These are phyloP conservation scores for Mellivora capensis DNA, from an alignment of 2,113 vertebrate genomes.

Conservation along the genomic window DNA sequence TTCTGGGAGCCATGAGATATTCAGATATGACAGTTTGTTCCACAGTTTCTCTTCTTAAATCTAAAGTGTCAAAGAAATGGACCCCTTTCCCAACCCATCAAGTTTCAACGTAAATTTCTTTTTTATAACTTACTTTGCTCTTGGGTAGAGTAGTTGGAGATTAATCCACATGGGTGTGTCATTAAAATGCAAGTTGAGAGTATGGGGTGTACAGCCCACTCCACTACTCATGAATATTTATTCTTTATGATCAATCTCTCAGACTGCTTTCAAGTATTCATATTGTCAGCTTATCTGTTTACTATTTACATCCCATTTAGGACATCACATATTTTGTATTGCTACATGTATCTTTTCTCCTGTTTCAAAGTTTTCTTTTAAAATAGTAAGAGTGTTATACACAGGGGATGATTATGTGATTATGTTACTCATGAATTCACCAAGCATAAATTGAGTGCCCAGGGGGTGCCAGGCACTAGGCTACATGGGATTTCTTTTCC, in stretches of 20 bases:
- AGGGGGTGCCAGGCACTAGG: not conserved
- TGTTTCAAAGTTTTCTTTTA: slow-evolving; percentile 41
- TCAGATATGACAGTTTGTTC: not conserved
- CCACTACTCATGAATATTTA: not conserved
- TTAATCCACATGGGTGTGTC: not conserved
- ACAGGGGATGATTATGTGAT: not conserved
- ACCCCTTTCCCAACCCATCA: not conserved
- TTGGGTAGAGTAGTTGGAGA: not conserved
- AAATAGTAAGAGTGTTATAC: not conserved
- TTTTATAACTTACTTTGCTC: not conserved
- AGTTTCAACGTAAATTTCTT: not conserved
- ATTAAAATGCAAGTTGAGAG: not conserved
- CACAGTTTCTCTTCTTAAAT: slow-evolving; percentile 25
- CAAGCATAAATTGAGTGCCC: not conserved
- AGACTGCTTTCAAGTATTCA: not conserved
- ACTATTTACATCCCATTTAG: not conserved
- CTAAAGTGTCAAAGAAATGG: not conserved
- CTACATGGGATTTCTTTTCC: not conserved
- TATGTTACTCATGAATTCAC: not conserved
- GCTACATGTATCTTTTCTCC: not conserved
- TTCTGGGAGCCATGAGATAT: not conserved
- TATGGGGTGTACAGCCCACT: not conserved
- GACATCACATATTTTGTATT: not conserved
- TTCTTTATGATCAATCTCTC: not conserved
- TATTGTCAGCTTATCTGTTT: not conserved